These are phyloP conservation scores for Podilymbus podiceps DNA, from an alignment of 2,113 vertebrate genomes.

Conservation along the genomic window DNA sequence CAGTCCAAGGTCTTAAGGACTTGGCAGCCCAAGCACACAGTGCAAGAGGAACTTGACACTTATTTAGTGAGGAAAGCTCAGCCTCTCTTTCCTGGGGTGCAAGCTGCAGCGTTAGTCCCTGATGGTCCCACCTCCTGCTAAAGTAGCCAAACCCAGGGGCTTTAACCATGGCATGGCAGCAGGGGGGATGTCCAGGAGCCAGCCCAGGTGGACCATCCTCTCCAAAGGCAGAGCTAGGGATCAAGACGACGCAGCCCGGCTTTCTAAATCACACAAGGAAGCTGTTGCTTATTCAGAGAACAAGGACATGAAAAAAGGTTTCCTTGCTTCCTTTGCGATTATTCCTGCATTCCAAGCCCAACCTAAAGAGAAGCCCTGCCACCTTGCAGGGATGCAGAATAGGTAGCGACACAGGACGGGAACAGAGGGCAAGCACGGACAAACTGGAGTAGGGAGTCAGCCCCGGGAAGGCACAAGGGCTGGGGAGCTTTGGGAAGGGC, in stretches of 20 bases:
- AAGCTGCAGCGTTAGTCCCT: not conserved
- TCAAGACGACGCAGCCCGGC: not conserved
- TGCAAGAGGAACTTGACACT: not conserved
- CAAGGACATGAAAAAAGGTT: not conserved
- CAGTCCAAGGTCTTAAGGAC: not conserved
- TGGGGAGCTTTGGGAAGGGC: not conserved
- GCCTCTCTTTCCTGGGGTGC: not conserved
- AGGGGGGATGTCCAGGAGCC: accelerated
- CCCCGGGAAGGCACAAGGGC: not conserved
- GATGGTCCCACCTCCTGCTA: not conserved
- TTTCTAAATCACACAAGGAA: not conserved
- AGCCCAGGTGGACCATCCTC: not conserved
- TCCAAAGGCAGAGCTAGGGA: not conserved
- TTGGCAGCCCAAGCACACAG: not conserved
- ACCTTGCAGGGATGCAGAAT: not conserved
- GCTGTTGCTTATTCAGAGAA: not conserved
- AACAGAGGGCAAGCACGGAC: not conserved
- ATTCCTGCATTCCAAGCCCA: not conserved
- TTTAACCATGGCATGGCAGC: not conserved
- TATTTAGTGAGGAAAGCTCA: not conserved
- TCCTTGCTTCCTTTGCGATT: not conserved
- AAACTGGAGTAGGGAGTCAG: not conserved
- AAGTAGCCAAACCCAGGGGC: not conserved
- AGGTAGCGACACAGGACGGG: not conserved
- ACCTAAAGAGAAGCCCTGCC: not conserved